Percentiles rank a stretch among this genome's conserved stretches.
phyloP scores from a whole-genome alignment of 2,888 invertebrate genomes.

The Lymantria dispar region DNA sequence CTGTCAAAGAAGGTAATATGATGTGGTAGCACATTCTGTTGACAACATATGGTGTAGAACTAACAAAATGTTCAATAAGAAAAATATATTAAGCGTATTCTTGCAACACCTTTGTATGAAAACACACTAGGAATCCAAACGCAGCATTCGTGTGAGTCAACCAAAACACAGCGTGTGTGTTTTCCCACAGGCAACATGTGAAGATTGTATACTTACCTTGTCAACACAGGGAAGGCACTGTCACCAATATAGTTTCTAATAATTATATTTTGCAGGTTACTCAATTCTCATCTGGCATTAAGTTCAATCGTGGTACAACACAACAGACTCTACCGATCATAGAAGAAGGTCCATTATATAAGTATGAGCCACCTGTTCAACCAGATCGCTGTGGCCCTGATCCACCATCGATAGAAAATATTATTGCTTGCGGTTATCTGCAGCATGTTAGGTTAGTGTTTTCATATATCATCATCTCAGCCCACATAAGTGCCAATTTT shows the following conservation, averaged over 20 bases:
- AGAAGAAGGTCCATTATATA: constrained; percentile 90
- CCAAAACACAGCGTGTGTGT: too few relatives aligned
- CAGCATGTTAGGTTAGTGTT: constrained; percentile 83
- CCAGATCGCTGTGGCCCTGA: constrained; percentile 88
- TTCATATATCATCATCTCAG: too few relatives aligned
- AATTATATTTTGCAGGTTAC: constrained; percentile 67
- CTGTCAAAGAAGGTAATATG: too few relatives aligned
- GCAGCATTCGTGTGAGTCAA: too few relatives aligned
- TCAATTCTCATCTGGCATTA: constrained; percentile 94
- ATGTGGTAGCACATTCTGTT: too few relatives aligned
- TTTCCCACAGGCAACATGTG: too few relatives aligned
- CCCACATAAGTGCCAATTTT: too few relatives aligned
- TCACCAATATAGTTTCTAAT: background rate
- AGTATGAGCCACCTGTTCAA: constrained; percentile 82
- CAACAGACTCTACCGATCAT: constrained; percentile 86
- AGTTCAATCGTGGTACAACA: constrained; percentile 86
- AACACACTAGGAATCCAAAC: too few relatives aligned
- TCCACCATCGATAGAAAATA: constrained; percentile 84
- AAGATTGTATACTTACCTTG: background rate
- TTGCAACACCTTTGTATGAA: too few relatives aligned
- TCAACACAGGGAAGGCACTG: background rate
- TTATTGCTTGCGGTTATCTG: constrained; percentile 87
- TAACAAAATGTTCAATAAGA: too few relatives aligned
- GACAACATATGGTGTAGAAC: too few relatives aligned
- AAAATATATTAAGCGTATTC: too few relatives aligned